These are phyloP conservation scores for Verasper variegatus DNA, from an alignment of 2,113 vertebrate genomes.

Conservation along the genomic window DNA sequence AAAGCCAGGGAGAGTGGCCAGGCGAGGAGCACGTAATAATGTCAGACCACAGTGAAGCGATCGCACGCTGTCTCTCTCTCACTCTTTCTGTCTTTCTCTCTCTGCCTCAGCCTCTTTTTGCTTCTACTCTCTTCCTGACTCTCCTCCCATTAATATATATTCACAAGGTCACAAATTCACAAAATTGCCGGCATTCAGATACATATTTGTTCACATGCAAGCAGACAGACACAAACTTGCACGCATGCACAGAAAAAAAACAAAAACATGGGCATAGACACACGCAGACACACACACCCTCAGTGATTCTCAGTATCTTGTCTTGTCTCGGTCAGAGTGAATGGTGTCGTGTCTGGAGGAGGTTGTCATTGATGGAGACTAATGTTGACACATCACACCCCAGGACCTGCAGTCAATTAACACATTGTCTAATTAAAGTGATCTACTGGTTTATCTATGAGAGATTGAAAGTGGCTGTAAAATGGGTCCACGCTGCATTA, in stretches of 20 bases:
- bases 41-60: constrained; percentile 57
- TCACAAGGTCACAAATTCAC: constrained; percentile 32
- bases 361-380: constrained; percentile 71
- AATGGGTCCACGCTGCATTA: constrained; percentile 72
- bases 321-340: constrained; percentile 35
- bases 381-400: constrained; percentile 77
- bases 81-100: neutral
- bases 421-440: constrained; percentile 84
- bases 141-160: constrained; percentile 16
- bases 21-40: constrained; percentile 62
- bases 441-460: constrained; percentile 76
- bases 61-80: constrained; percentile 18
- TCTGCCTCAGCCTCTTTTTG: neutral
- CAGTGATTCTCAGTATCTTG: constrained; percentile 45
- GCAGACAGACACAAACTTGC: neutral
- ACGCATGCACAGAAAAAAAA: neutral
- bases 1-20: constrained; percentile 23
- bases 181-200: neutral
- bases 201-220: constrained; percentile 4
- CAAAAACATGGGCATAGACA: neutral
- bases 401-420: constrained; percentile 80
- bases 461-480: constrained; percentile 69
- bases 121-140: neutral
- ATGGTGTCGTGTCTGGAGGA: constrained; percentile 45
- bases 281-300: neutral